Evolutionary conservation across 2,113 vertebrate species (phyloP).

Genomic region (Origma solitaria): DNA sequence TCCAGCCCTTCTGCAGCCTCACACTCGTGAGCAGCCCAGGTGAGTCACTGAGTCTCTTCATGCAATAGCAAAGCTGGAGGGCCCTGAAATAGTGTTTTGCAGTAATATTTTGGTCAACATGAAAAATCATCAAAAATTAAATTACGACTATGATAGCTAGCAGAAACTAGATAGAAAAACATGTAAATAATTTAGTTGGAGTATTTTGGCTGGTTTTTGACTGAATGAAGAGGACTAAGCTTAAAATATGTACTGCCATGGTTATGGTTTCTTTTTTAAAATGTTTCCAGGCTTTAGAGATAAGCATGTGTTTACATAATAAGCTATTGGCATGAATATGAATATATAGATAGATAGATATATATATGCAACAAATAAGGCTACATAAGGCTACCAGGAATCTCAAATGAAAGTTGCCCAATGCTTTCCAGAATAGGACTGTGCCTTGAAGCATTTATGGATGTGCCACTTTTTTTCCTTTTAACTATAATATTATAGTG

Average conservation of each 20-base stretch:
- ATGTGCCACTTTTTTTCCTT: background rate
- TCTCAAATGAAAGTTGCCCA: background rate
- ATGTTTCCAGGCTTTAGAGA: background rate
- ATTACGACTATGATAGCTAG: background rate
- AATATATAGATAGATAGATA: background rate
- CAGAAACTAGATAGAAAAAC: background rate
- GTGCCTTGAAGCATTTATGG: background rate
- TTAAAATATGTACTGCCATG: background rate
- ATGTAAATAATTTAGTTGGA: background rate
- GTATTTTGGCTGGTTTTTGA: background rate
- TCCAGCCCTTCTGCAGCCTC: background rate
- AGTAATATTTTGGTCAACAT: background rate
- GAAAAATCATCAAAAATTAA: background rate
- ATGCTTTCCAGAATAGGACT: background rate
- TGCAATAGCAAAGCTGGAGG: background rate
- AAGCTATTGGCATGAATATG: background rate
- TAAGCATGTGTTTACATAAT: conserved; percentile 8
- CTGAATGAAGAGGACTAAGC: background rate
- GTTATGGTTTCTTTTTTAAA: background rate
- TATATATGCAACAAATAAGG: background rate
- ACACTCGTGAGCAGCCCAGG: background rate
- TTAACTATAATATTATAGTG: background rate
- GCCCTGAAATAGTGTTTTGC: background rate
- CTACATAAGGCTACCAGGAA: background rate
- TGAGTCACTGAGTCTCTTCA: background rate